Evolutionary conservation across 2,797 vertebrate genomes (phyloP), one percentile per base, ranked within the genome.

Genomic region (Malurus leucopterus): DNA sequence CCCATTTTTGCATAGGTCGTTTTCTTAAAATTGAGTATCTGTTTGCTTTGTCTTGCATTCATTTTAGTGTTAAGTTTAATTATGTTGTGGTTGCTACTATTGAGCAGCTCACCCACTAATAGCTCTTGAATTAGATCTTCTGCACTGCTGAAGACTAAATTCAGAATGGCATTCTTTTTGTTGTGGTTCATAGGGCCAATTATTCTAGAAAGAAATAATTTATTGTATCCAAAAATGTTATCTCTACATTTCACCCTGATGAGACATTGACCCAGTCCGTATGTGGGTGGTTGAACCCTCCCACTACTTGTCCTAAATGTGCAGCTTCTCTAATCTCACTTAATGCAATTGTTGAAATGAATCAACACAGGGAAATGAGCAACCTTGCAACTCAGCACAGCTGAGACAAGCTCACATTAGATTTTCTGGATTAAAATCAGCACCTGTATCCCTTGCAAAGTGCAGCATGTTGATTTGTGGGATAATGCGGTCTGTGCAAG

Each of bases 321-420:
- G 67, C 85, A 81, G 54, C 76, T 89, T 78, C 74, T 79, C 77
- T 91, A 61, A 81, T 84, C 76, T 86, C 57, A 32, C 70, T 86
- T 71, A 68, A 79, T 88, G 71, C 92, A 88, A 30, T 86, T 89
- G 80, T 73, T 91, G 61, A 88, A 69, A 57, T 50, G 80, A 91
- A 85, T 53, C 85, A 63, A 61, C 32, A 5, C 14, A 19, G 77
- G 59, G 59, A 92, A 88, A 82, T 29, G 59, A 92, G 86, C 76
- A 81, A 54, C 61, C 77, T 86, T 8, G 2, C 40, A 43, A 47
- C 75, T 86, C 64, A 36, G 73, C 79, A 47, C 54, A 78, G 58
- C 69, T 55, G 44, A 51, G 43, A 38, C 47, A 74, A 62, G 27
- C n/a, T 80, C 11, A 1, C 11, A 11, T 36, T 44, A 80, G 44